These are phyloP conservation scores for Heptranchias perlo DNA, from an alignment of 2,113 vertebrate species.

Conservation along the genomic window DNA sequence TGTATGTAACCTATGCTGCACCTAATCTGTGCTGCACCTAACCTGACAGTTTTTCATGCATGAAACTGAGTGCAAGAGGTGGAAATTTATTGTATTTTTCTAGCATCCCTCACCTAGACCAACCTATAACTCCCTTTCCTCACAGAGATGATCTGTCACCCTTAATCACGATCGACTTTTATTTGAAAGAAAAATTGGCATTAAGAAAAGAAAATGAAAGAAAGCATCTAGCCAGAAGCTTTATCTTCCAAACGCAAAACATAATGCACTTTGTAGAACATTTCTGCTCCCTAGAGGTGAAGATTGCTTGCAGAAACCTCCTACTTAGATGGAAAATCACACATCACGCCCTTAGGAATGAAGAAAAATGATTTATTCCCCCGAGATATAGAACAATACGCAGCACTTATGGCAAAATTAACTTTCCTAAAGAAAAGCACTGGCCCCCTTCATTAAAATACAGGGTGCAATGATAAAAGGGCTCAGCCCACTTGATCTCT, in stretches of 20 bases:
- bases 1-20: no score
- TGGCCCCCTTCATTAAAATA: neutral
- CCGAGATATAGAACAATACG: neutral
- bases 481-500: neutral
- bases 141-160: neutral
- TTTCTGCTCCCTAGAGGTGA: neutral
- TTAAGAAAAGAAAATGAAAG: neutral
- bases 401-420: neutral
- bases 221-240: neutral
- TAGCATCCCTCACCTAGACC: neutral
- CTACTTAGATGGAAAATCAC: neutral
- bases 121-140: neutral
- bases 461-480: neutral
- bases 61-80: neutral
- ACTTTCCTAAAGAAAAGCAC: neutral
- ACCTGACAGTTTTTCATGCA: neutral
- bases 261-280: neutral
- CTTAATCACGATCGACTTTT: neutral
- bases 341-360: neutral
- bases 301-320: neutral
- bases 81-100: no score
- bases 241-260: neutral
- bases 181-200: neutral
- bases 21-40: no score
- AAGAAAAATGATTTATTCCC: neutral